Evolutionary conservation across 2,113 vertebrate species (phyloP), one percentile per base, ranked within the genome.

Genomic region (Epinephelus moara): DNA sequence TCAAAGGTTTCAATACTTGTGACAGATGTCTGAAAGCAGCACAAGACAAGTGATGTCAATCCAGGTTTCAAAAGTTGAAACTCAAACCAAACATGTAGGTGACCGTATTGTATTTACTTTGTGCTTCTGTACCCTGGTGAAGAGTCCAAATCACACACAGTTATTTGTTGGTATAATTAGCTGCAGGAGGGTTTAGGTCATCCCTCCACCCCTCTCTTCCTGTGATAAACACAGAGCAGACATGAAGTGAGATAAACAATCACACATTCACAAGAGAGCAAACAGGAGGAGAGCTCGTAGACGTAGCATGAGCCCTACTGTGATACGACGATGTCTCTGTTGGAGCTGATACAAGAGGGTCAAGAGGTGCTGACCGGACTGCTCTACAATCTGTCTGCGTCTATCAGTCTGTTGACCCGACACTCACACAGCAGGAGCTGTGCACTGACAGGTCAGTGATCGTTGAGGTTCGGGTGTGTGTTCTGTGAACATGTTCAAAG

Each of bases 201-300:
- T 15, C 70, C 84, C 87, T 81, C 89, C 82, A 9, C 89, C 89
- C 87, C 47, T 68, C 78, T 73, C 80, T 92, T 94, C 93, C 93
- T 90, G 85, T 67, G 91, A 91, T 92, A 89, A 87, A 85, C 59
- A 42, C 82, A 52, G 49, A 64, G 70, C 87, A 75, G 84, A 91
- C 89, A 77, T 84, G 70, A 73, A 86, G 70, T 15, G 19, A 88
- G 85, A 88, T 81, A 89, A 88, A 92, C 82, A 85, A 67, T 78
- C 70, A 49, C 85, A 78, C 84, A 17, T 64, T 86, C 49, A 62
- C 25, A 12, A 55, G 33, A 37, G 50, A 62, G 27, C 55, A 67
- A 42, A 70, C 45, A 33, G 49, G 49, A 50, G 49, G 15, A 18
- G 49, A 17, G 30, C 59, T 64, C 6, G 1, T 4, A 62, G 25